Evolutionary conservation across 1,140 invertebrate genomes (phyloP).

Genomic region (Gryon sp.): DNA sequence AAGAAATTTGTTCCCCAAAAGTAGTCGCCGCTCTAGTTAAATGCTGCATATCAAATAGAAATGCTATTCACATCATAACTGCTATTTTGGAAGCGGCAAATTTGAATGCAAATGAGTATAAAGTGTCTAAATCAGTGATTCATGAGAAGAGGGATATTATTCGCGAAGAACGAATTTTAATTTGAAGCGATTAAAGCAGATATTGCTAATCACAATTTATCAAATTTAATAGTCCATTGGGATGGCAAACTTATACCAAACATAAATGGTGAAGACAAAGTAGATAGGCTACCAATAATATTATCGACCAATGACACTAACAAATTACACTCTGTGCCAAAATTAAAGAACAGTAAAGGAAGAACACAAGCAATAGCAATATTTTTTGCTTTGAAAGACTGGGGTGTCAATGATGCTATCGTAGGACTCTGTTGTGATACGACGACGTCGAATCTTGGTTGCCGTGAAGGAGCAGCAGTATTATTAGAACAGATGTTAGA

Average conservation of each 20-base stretch:
- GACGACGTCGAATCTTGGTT: background rate
- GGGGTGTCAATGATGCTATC: background rate
- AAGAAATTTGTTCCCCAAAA: conserved; percentile 20
- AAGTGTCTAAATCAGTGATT: too few relatives aligned
- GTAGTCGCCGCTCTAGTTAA: conserved; percentile 11
- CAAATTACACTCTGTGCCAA: background rate
- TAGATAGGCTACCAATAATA: background rate
- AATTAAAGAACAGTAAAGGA: background rate
- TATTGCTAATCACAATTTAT: background rate
- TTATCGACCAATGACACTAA: background rate
- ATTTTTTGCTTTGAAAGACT: background rate
- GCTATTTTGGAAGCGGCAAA: too few relatives aligned
- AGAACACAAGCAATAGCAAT: background rate
- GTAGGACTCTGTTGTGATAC: conserved; percentile 1
- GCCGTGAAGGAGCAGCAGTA: background rate
- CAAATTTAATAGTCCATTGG: background rate
- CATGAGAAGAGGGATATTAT: too few relatives aligned
- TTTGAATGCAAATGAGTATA: too few relatives aligned
- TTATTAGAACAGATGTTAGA: conserved; percentile 12
- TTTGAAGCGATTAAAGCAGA: background rate
- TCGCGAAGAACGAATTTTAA: background rate
- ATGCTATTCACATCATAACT: too few relatives aligned
- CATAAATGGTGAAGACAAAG: background rate
- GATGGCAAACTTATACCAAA: background rate
- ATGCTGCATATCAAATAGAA: too few relatives aligned